Evolutionary conservation across 2,113 vertebrate genomes (phyloP).

Genomic region (Agelaius tricolor): DNA sequence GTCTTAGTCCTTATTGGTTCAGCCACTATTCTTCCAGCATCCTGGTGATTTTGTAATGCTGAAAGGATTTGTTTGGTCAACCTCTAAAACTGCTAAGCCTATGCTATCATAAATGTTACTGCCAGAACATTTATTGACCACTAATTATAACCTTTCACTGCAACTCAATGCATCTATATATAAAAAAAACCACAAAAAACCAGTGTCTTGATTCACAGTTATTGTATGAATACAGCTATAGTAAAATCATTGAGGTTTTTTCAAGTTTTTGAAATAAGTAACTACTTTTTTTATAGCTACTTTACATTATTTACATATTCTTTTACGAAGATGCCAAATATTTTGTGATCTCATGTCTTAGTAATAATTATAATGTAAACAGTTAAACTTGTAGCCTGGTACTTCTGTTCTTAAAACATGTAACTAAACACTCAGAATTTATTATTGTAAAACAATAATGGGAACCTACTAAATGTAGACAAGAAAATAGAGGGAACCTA

Average conservation of each 20-base stretch:
- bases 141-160: not conserved
- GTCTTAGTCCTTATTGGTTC: not conserved
- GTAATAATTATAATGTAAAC: not conserved
- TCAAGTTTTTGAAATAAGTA: not conserved
- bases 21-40: not conserved
- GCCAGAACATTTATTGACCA: not conserved
- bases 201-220: not conserved
- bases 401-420: not conserved
- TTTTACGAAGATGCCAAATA: not conserved
- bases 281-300: not conserved
- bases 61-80: not conserved
- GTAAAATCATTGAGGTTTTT: not conserved
- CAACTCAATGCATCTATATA: not conserved
- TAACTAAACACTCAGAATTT: not conserved
- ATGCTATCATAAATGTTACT: not conserved
- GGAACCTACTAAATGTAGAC: not conserved
- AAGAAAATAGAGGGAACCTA: not conserved
- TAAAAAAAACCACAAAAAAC: not conserved
- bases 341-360: not conserved
- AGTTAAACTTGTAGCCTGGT: not conserved
- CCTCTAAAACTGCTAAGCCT: not conserved
- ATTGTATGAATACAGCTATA: not conserved
- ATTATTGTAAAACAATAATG: not conserved
- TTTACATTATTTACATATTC: not conserved
- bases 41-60: not conserved